Evolutionary conservation across 2,888 invertebrate genomes (phyloP).

Genomic region (Clunio marinus): DNA sequence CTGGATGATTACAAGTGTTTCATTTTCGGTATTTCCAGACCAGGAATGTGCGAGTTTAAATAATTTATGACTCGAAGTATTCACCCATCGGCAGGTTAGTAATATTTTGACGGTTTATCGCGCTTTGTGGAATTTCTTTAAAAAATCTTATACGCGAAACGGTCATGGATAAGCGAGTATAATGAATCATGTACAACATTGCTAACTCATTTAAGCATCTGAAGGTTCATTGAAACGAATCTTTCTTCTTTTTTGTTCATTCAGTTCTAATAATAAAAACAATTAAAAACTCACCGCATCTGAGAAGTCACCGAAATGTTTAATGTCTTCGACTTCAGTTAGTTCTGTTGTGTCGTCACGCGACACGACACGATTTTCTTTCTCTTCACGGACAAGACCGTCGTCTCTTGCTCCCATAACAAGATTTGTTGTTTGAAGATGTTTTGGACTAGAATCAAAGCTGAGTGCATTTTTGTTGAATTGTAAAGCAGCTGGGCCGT

Average conservation of each 20-base stretch:
- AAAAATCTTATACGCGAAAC: background rate
- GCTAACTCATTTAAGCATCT: too few species aligned
- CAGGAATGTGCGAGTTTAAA: too few species aligned
- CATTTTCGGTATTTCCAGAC: too few species aligned
- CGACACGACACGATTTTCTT: conserved; percentile 72
- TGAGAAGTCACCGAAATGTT: conserved; percentile 77
- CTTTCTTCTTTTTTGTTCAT: too few species aligned
- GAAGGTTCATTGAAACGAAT: too few species aligned
- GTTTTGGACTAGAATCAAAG: conserved; percentile 47
- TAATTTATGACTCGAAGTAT: too few species aligned
- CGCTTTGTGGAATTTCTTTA: background rate
- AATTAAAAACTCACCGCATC: conserved; percentile 66
- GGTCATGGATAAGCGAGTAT: conserved; percentile 16
- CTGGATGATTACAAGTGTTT: too few species aligned
- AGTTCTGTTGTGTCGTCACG: conserved; percentile 74
- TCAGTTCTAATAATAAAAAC: too few species aligned
- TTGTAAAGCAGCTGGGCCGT: conserved; percentile 32
- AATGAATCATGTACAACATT: conserved; percentile 12
- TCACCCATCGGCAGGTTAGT: too few species aligned
- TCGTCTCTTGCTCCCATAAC: conserved; percentile 62
- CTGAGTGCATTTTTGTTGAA: conserved; percentile 35
- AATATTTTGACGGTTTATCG: conserved; percentile 22
- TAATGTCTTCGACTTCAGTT: conserved; percentile 78
- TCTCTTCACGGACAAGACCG: conserved; percentile 75
- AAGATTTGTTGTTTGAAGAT: conserved; percentile 46